Evolutionary conservation across 2,797 vertebrate species (phyloP).

Genomic region (Anguilla megastoma): DNA sequence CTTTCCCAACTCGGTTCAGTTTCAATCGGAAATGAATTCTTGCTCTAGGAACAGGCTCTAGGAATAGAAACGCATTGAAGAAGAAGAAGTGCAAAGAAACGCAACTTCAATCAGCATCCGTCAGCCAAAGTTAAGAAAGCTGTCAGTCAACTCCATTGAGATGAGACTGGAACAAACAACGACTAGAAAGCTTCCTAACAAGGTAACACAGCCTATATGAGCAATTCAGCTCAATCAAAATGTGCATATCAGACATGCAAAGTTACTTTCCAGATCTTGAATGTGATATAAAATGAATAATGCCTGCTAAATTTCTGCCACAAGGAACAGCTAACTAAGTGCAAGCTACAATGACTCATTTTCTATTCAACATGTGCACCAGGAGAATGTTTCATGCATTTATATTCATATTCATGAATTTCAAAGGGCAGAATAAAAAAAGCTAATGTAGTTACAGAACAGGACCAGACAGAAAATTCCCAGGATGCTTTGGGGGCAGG

Average conservation of each 20-base stretch:
- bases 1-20: background rate
- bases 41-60: background rate
- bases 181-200: background rate
- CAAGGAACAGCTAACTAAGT: background rate
- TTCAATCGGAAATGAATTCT: background rate
- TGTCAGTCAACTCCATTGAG: background rate
- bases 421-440: background rate
- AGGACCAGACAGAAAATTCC: background rate
- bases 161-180: background rate
- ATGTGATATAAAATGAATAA: conserved; percentile 15
- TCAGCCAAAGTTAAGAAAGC: background rate
- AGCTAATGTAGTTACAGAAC: conserved; percentile 3
- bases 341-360: background rate
- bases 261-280: background rate
- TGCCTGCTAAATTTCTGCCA: background rate
- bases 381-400: background rate
- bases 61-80: background rate
- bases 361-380: background rate
- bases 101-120: background rate
- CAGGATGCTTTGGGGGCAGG: background rate
- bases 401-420: conserved; percentile 17
- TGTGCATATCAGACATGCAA: conserved; percentile 10
- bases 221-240: background rate
- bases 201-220: background rate
- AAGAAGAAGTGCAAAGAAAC: background rate